Percentiles rank a stretch among this genome's conserved stretches.
Evolutionary conservation across 2,797 vertebrate genomes (phyloP).

Genomic region (Phrynocephalus vlangalii): DNA sequence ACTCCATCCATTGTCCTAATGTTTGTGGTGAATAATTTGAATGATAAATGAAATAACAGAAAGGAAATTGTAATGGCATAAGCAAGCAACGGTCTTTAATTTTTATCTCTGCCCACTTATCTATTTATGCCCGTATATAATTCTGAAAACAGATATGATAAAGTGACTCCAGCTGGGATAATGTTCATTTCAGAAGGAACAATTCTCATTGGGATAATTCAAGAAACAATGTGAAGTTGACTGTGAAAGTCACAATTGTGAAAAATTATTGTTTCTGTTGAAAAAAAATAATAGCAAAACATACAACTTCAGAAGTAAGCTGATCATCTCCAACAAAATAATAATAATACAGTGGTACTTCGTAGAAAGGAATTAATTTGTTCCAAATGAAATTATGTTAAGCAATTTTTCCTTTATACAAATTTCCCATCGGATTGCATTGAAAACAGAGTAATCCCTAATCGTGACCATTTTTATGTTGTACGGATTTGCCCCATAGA

Average conservation of each 20-base stretch:
- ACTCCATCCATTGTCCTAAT: conserved; percentile 13
- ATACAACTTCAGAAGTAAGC: too few relatives aligned
- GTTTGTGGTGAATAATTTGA: background rate
- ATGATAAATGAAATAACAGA: background rate
- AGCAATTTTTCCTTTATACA: too few relatives aligned
- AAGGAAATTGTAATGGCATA: background rate
- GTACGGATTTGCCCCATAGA: too few relatives aligned
- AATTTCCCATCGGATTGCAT: too few relatives aligned
- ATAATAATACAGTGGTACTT: too few relatives aligned
- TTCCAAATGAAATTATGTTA: too few relatives aligned
- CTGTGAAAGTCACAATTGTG: background rate
- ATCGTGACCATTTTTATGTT: too few relatives aligned
- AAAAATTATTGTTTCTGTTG: background rate
- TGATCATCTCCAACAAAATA: too few relatives aligned
- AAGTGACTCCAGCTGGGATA: background rate
- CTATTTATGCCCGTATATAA: background rate
- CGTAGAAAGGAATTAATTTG: too few relatives aligned
- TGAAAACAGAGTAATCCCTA: too few relatives aligned
- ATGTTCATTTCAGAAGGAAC: background rate
- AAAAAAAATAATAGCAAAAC: too few relatives aligned
- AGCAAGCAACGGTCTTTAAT: background rate
- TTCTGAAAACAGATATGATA: background rate
- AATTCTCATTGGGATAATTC: background rate
- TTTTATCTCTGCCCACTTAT: background rate
- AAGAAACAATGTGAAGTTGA: background rate